Evolutionary conservation across 2,113 vertebrate genomes (phyloP).

Genomic region (Muscicapa adusta): DNA sequence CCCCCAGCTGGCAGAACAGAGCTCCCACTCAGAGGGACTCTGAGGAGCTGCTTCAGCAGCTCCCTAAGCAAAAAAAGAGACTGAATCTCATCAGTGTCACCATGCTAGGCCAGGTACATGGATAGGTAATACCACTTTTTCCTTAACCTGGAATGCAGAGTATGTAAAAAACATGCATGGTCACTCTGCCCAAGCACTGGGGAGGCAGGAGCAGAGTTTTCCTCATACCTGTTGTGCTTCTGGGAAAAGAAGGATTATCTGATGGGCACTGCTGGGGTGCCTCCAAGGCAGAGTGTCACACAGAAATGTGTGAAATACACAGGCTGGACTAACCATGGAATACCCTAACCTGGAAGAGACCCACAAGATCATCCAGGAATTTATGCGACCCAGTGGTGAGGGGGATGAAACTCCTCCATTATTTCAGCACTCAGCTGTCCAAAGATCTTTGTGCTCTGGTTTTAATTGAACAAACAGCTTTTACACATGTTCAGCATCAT

Average conservation of each 20-base stretch:
- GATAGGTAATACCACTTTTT: not conserved
- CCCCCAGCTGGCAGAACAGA: not conserved
- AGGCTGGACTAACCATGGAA: not conserved
- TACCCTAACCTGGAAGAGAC: fast-evolving
- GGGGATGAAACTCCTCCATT: not conserved
- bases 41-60: not conserved
- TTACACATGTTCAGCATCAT: not conserved
- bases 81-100: not conserved
- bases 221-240: not conserved
- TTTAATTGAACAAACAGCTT: not conserved
- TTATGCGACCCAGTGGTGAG: not conserved
- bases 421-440: not conserved
- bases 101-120: not conserved
- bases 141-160: not conserved
- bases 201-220: not conserved
- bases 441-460: not conserved
- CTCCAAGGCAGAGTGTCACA: not conserved
- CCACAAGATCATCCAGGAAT: not conserved
- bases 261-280: not conserved
- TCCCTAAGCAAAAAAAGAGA: not conserved
- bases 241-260: not conserved
- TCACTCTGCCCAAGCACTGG: not conserved
- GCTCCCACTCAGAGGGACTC: not conserved
- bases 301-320: not conserved
- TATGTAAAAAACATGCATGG: fast-evolving